Evolutionary conservation across 2,888 invertebrate genomes (phyloP).

Genomic region (Busseola fusca): DNA sequence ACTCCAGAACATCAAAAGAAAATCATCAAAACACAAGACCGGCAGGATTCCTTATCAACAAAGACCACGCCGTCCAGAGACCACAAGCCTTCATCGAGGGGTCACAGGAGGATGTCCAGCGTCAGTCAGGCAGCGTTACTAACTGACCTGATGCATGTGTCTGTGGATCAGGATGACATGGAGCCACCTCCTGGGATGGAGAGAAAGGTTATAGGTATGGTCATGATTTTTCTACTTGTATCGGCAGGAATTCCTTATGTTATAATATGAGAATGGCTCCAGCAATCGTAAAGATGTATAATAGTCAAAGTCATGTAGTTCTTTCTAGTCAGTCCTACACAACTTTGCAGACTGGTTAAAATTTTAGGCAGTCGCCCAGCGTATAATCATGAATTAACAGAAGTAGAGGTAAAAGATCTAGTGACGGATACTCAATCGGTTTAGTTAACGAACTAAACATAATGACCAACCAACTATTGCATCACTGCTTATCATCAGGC

Average conservation of each 20-base stretch:
- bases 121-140: conserved; percentile 77
- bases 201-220: conserved; percentile 78
- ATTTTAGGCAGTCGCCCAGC: not conserved
- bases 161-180: conserved; percentile 75
- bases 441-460: too few relatives aligned
- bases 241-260: too few relatives aligned
- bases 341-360: not conserved
- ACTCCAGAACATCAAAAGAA: conserved; percentile 83
- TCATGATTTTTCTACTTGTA: not conserved
- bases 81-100: conserved; percentile 67
- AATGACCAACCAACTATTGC: too few relatives aligned
- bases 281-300: not conserved
- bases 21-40: conserved; percentile 63
- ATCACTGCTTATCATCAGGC: too few relatives aligned
- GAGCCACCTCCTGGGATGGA: conserved; percentile 77
- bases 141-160: conserved; percentile 80
- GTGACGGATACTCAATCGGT: not conserved
- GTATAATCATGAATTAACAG: not conserved
- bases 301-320: too few relatives aligned
- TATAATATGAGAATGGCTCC: not conserved
- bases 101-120: conserved; percentile 82
- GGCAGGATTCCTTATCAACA: conserved; percentile 68
- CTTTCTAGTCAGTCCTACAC: not conserved
- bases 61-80: conserved; percentile 78
- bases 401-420: not conserved